phyloP scores from a whole-genome alignment of 2,797 vertebrate species.

The Cyprinodon diabolis region DNA sequence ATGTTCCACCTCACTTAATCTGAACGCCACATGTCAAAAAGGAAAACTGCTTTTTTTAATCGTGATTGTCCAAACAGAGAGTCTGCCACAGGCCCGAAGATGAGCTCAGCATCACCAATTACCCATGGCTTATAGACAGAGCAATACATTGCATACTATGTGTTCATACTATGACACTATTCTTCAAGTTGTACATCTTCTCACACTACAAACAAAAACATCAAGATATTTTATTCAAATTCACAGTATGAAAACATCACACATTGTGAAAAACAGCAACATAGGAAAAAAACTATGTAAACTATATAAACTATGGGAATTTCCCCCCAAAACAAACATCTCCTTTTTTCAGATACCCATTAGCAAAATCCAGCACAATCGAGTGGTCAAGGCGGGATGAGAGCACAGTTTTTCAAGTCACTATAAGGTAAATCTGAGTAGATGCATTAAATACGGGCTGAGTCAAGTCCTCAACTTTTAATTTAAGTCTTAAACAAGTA shows the following conservation, averaged over 20 bases:
- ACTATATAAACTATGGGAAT: too few relatives aligned
- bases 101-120: conserved; percentile 31
- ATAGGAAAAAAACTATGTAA: background rate
- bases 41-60: conserved; percentile 23
- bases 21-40: conserved; percentile 17
- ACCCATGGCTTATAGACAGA: conserved; percentile 36
- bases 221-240: background rate
- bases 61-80: conserved; percentile 20
- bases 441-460: too few relatives aligned
- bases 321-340: background rate
- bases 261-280: background rate
- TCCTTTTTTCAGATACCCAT: background rate
- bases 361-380: background rate
- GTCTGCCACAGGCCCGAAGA: conserved; percentile 32
- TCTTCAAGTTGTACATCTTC: background rate
- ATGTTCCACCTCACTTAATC: background rate
- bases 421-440: too few relatives aligned
- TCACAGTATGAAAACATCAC: background rate
- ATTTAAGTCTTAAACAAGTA: too few relatives aligned
- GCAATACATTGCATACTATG: conserved; percentile 13
- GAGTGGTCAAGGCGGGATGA: too few relatives aligned
- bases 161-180: background rate
- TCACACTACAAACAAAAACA: background rate
- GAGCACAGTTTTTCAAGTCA: too few relatives aligned
- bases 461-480: too few relatives aligned